These are phyloP conservation scores for Odontamblyopus rebecca DNA, from an alignment of 2,797 vertebrate species.

Conservation along the genomic window DNA sequence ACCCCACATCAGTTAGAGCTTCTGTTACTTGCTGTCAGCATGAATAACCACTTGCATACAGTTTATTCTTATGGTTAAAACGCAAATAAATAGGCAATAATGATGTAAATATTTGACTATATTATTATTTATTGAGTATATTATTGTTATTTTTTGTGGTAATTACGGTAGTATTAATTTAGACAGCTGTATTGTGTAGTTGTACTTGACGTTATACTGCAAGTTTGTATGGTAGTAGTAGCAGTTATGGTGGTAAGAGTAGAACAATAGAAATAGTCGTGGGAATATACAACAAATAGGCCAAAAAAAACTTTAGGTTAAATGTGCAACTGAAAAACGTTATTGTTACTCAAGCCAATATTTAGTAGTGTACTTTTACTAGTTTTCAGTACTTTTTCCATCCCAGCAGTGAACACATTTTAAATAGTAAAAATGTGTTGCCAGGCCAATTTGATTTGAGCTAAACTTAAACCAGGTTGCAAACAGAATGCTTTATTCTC, in stretches of 20 bases:
- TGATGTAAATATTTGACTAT: no score
- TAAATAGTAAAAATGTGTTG: conserved; percentile 10
- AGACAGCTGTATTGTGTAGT: no score
- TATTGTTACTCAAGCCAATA: background rate
- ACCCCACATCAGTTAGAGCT: conserved; percentile 50
- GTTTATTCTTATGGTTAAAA: background rate
- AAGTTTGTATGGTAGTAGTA: background rate
- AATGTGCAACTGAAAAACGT: background rate
- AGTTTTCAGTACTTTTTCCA: background rate
- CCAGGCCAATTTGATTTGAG: conserved; percentile 39
- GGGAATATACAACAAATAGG: background rate
- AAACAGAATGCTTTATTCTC: conserved; percentile 67
- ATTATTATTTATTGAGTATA: no score
- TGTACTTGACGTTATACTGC: no score
- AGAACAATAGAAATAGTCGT: background rate
- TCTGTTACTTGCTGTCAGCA: conserved; percentile 30
- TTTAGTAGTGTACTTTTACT: background rate
- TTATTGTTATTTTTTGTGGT: no score
- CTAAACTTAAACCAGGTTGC: conserved; percentile 59
- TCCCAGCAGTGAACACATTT: background rate
- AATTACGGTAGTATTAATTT: no score
- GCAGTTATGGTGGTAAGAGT: background rate
- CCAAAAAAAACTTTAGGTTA: background rate
- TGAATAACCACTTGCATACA: conserved; percentile 20
- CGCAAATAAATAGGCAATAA: background rate